Evolutionary conservation across 1,140 invertebrate genomes (phyloP), one percentile per base, ranked within the genome.

Genomic region (Gryllus bimaculatus): DNA sequence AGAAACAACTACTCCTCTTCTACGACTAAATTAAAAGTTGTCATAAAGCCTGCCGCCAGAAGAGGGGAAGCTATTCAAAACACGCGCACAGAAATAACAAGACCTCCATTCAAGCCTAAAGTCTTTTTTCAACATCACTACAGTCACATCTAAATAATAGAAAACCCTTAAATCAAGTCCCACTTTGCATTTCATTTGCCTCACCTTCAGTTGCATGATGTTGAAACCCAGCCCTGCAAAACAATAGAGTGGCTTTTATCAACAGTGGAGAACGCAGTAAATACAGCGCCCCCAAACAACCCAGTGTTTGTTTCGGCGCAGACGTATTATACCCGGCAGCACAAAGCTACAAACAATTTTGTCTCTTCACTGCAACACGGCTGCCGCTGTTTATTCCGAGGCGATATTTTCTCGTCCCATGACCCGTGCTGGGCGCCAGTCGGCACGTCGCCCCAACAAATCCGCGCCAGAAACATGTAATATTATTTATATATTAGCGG

Each of bases 291-390:
- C 54, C 54, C 10, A 66, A 66, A 10, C 10, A 66, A 10, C 54
- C 54, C 10, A 10, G 54, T 18, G 54, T 66, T 66, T 66, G 54
- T 66, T 66, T 66, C 54, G 54, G 54, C 54, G 54, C 54, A 66
- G 54, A 66, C 54, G 54, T 66, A 66, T 66, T 66, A 66, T 66
- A 39, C 54, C 54, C 54, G 54, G 54, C 54, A 66, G 54, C 54
- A 66, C 54, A 66, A 66, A 66, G 54, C 54, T 66, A 66, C 54
- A 66, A 66, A 66, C 54, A 66, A 66, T 66, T 66, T 66, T 66
- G 54, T 66, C 54, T 66, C 54, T 66, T 66, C 54, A 66, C 54
- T 18, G 18, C 54, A 18, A 66, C 18, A 18, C 54, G 54, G 18
- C 10, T 66, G 18, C 54, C 54, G 54, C 54, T 66, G 54, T 66